Base-by-base conservation (phyloP, 1,140 invertebrate species). In the Trichonephila inaurata region DNA sequence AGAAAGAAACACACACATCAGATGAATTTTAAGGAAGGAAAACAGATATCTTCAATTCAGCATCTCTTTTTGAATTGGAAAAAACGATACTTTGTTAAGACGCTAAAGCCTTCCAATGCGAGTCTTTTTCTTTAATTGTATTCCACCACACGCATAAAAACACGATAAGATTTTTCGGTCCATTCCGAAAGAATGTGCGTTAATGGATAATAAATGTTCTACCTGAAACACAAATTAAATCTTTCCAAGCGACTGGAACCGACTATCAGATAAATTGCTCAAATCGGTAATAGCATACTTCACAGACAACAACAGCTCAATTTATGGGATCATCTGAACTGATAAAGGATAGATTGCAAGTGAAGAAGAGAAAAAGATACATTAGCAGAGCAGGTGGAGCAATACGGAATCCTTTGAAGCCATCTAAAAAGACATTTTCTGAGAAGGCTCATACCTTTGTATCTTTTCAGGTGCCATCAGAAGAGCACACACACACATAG, bases 171-270 rank as follows among this genome's bases (percentile, higher is more conserved):
- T 12, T 51, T 51, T 51, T 51, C 33, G 28, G 33, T 77, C 33
- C 24, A 33, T 40, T 28, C 72, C 28, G 6, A 77, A 77, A 77
- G 72, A 77, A 77, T 77, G 28, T 4, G 72, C 82, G 10, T 12
- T 83, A 83, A 83, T 83, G 82, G 82, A 83, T 83, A 58, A 58
- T 83, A 83, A 83, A 83, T 83, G 82, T 83, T 83, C 51, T 44
- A 51, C 7, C 44, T 24, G 44, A 8, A 58, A 24, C 44, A 28
- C 44, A 83, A 83, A 83, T 83, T 83, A 83, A 83, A 83, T 83
- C 82, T 83, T 83, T 83, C 82, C 82, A 24, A 58, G 19, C 21
- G 44, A 24, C 18, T 51, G 82, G 18, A 83, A 77, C 72, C 72
- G 72, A 33, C 72, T 77, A 77, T 77, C 28, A 77, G 72, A 77